A percentile compares a stretch with the other conserved stretches of the same genome.
These are phyloP conservation scores for Brachyptera putata DNA, from an alignment of 2,888 invertebrate species.

Conservation along the genomic window DNA sequence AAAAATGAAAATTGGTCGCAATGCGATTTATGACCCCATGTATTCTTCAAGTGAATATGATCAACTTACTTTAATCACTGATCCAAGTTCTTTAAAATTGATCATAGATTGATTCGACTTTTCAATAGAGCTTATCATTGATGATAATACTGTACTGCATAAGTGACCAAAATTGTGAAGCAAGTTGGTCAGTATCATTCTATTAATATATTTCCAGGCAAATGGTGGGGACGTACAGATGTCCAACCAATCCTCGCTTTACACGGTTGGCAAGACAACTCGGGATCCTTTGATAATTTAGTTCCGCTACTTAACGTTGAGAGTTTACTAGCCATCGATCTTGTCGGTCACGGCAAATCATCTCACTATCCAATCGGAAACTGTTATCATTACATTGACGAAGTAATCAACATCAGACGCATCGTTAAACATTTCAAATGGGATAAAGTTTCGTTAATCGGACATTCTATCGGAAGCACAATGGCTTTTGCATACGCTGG, in stretches of 20 bases:
- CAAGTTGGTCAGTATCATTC: too few relatives aligned
- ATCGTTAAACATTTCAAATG: conserved; percentile 60
- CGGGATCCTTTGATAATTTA: conserved; percentile 70
- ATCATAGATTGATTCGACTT: too few relatives aligned
- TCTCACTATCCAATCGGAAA: conserved; percentile 59
- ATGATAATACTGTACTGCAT: too few relatives aligned
- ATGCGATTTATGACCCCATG: too few relatives aligned
- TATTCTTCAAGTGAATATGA: too few relatives aligned
- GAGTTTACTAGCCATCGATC: conserved; percentile 58
- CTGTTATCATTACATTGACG: conserved; percentile 47
- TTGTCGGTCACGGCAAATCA: conserved; percentile 68
- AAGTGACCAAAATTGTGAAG: not conserved
- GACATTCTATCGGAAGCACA: conserved; percentile 55
- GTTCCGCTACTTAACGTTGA: conserved; percentile 55
- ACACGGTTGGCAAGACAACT: conserved; percentile 81
- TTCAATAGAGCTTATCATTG: too few relatives aligned
- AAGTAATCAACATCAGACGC: conserved; percentile 50
- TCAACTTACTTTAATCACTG: too few relatives aligned
- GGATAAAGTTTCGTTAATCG: conserved; percentile 62
- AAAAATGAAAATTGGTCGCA: too few relatives aligned
- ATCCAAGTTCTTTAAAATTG: too few relatives aligned
- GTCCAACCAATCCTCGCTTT: conserved; percentile 62
- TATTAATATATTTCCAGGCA: conserved; percentile 44
- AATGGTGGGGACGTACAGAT: conserved; percentile 64
- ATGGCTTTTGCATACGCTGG: conserved; percentile 57